These are phyloP conservation scores for Manduca sexta DNA, from an alignment of 1,140 invertebrate species.

Conservation along the genomic window DNA sequence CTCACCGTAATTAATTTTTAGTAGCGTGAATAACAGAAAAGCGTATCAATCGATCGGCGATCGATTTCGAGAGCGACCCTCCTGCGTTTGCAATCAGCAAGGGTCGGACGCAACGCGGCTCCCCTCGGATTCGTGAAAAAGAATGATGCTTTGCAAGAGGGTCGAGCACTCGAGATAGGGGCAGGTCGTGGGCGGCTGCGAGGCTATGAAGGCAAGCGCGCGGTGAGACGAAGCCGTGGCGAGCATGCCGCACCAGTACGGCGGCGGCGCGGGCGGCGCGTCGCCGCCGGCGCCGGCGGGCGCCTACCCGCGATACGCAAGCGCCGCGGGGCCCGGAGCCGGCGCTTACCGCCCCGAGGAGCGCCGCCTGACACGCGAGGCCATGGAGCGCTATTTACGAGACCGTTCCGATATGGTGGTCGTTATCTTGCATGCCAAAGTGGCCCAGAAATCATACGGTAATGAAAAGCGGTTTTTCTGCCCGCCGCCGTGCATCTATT, in stretches of 20 bases:
- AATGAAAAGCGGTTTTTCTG: constrained; percentile 99
- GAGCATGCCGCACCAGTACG: constrained; percentile 86
- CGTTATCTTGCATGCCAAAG: constrained; percentile 98
- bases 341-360: constrained; percentile 85
- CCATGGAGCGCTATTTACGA: constrained; percentile 96
- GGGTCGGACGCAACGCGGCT: background rate
- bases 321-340: constrained; percentile 71
- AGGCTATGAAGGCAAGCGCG: constrained; percentile 19
- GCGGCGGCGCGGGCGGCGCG: constrained; percentile 69
- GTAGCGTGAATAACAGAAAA: constrained; percentile 63
- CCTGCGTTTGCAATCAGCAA: background rate
- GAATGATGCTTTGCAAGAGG: constrained; percentile 5
- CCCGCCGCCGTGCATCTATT: constrained; percentile 98
- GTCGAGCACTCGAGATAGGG: constrained; percentile 6
- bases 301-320: constrained; percentile 65
- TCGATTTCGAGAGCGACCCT: constrained; percentile 2
- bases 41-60: constrained; percentile 47
- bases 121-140: background rate
- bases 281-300: constrained; percentile 68
- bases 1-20: constrained; percentile 68
- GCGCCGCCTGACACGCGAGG: constrained; percentile 90
- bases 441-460: constrained; percentile 99
- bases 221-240: constrained; percentile 57
- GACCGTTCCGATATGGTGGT: constrained; percentile 97
- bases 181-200: background rate